Evolutionary conservation across 2,113 vertebrate species (phyloP).

Genomic region (Pluvianellus socialis): DNA sequence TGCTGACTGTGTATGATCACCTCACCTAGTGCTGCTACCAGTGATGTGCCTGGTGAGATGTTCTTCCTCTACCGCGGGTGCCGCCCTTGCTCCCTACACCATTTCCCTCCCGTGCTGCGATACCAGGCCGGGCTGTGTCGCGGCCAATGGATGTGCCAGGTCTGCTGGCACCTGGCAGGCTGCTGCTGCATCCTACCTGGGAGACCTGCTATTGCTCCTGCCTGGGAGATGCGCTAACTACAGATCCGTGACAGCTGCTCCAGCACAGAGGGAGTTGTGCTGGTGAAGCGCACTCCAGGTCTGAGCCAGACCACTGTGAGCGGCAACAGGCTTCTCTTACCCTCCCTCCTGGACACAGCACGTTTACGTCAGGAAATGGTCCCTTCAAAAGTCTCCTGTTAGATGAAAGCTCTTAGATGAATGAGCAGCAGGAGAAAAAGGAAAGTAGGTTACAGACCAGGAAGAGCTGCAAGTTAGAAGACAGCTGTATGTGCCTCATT

Average conservation of each 20-base stretch:
- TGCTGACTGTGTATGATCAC: not conserved
- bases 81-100: not conserved
- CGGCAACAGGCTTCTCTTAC: not conserved
- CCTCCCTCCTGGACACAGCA: not conserved
- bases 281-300: not conserved
- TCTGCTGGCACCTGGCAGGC: not conserved
- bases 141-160: not conserved
- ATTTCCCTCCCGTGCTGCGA: not conserved
- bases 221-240: not conserved
- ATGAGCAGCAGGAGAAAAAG: slow-evolving; percentile 52
- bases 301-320: not conserved
- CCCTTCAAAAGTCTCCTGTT: slow-evolving; percentile 26
- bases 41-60: not conserved
- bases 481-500: slow-evolving; percentile 22
- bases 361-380: slow-evolving; percentile 10
- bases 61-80: not conserved
- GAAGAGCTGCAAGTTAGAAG: slow-evolving; percentile 46
- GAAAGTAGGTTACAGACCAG: slow-evolving; percentile 61
- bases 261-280: not conserved
- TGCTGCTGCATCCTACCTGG: not conserved
- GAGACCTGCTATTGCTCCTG: not conserved
- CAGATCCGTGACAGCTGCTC: not conserved
- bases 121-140: not conserved
- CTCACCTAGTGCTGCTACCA: not conserved
- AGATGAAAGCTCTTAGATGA: slow-evolving; percentile 48